Conservation (phyloP, 2,113 vertebrate genomes). For the Ameiurus melas region DNA sequence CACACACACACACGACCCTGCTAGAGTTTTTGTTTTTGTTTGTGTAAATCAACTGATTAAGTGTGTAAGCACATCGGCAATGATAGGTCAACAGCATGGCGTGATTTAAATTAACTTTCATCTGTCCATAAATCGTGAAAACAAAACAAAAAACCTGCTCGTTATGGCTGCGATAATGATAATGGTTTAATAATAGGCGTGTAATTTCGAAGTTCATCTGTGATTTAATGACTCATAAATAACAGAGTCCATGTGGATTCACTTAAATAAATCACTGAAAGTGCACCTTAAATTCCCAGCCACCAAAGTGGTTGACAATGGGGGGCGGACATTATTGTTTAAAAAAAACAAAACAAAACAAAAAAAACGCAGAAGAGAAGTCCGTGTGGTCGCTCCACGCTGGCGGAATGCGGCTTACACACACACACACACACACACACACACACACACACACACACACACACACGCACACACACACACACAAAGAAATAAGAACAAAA, state of each 20-base stretch:
- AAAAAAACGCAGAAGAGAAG: constrained; percentile 53
- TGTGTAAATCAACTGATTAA: constrained; percentile 42
- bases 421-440: constrained; percentile 78
- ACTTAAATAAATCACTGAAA: constrained; percentile 75
- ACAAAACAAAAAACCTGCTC: background rate
- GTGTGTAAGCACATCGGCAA: background rate
- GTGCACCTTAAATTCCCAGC: constrained; percentile 63
- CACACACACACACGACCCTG: background rate
- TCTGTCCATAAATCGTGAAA: constrained; percentile 27
- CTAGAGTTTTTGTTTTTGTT: background rate
- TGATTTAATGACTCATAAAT: constrained; percentile 66
- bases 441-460: constrained; percentile 62
- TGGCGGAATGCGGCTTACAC: constrained; percentile 82
- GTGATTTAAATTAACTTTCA: constrained; percentile 38
- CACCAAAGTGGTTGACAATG: constrained; percentile 69
- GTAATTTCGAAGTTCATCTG: constrained; percentile 63
- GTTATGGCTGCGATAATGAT: constrained; percentile 64
- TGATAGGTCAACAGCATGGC: constrained; percentile 44
- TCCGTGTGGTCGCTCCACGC: constrained; percentile 70
- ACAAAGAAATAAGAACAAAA: constrained; percentile 80
- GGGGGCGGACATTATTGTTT: constrained; percentile 43
- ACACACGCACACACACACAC: no score
- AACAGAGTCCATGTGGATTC: constrained; percentile 60
- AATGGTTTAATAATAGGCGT: constrained; percentile 59
- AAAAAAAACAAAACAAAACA: constrained; percentile 15